Base-by-base conservation (phyloP, 2,797 vertebrate species). In the Geotrypetes seraphini region DNA sequence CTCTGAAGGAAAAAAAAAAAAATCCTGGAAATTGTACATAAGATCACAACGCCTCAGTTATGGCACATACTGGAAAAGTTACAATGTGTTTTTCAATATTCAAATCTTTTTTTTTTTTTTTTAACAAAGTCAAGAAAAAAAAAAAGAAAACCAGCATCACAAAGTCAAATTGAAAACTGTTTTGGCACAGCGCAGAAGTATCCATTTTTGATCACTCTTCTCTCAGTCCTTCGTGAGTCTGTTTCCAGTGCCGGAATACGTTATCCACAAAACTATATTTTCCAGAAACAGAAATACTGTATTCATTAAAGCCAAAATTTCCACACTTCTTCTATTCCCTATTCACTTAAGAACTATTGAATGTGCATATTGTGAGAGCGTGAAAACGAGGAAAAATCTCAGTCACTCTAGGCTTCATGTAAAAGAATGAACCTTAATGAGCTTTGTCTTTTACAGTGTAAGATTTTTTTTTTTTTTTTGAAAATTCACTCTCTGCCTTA, bases 361-460 rank as follows among this genome's bases (percentile, higher is more conserved):
- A 5, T 14, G 25, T 59, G 19, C 52, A 37, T 33, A 31, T 16
- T 10, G 11, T 53, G 35, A 53, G n/a, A 24, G 25, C 27, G 28
- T 19, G 54, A 57, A 39, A 47, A 46, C 60, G 30, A 53, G 23
- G 16, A 14, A 54, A 61, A 39, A 47, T 26, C 53, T 38, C 34
- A 68, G 64, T n/a, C 60, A 57, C 60, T 73, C 78, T 72, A n/a
- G 66, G 71, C 65, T 81, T 79, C 60, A 60, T 56, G 57, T 39
- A 45, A 69, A 71, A 70, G 48, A 43, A 57, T 34, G 60, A 60
- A 29, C 24, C 32, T 57, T 55, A 60, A 50, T 43, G 33, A 42
- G 44, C 29, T 43, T 48, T 54, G 42, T 28, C 57, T 61, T 43
- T 63, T 53, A 63, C 16, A 63, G 50, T 58, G 50, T 54, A 39